Evolutionary conservation across 2,888 invertebrate species (phyloP), one percentile per base, ranked within the genome.

Genomic region (Ornithoptera priamus): DNA sequence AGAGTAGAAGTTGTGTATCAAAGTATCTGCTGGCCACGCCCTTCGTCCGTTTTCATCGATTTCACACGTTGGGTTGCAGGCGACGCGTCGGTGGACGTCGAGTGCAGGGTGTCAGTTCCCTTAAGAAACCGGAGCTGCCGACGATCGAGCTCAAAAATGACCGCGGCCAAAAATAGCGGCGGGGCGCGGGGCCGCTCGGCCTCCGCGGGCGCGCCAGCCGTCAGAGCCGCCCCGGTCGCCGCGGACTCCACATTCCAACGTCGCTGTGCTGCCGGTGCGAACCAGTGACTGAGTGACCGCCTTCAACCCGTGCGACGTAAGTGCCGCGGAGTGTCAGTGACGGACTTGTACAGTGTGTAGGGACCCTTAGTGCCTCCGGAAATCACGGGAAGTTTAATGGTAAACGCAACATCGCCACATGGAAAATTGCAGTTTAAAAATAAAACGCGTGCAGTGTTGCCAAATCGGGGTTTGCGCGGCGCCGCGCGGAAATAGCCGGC

Each of bases 161-260:
- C 85, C 85, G 84, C 78, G 75, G 84, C 88, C 90, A 89, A 86
- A 89, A 87, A 85, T 90, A 78, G 77, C 76, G 68, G 74, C 65
- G 76, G 72, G 77, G 77, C 75, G 75, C 62, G 73, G 74, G 76
- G 77, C 75, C 75, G 76, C 75, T 71, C 69, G 72, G 69, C 73
- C 71, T 71, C 72, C 76, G 76, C 76, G 76, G 78, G 73, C 75
- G 77, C 79, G 78, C 77, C 79, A 75, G 79, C 82, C 82, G 79
- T 78, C 94, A 94, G 94, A 94, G 94, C 94, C 94, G 94, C 94
- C 93, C 90, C 93, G 94, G 94, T 93, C 93, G 94, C 93, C 93
- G 94, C 94, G 94, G 94, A 94, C 94, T 94, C 94, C 94, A 94
- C 94, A 94, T 94, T 94, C 94, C 94, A 94, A 93, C 94, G 92